Percentiles rank a stretch among this genome's conserved stretches.
Evolutionary conservation across 2,797 vertebrate species (phyloP).

Genomic region (Rhynchotus rufescens): DNA sequence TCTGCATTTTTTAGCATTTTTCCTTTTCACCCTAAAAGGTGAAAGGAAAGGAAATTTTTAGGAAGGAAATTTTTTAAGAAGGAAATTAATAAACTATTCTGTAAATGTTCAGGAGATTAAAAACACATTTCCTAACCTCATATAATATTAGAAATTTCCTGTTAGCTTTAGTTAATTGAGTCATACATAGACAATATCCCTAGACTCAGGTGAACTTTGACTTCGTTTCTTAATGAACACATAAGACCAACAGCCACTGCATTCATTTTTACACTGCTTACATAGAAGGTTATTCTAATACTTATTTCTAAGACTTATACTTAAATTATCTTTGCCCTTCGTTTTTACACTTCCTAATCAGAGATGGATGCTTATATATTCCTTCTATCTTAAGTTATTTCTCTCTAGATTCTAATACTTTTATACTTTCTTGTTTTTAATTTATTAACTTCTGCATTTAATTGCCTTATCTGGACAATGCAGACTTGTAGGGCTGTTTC

Average conservation of each 20-base stretch:
- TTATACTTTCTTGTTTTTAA: background rate
- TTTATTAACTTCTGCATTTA: background rate
- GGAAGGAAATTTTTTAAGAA: background rate
- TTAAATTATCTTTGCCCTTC: background rate
- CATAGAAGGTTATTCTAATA: background rate
- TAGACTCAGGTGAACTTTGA: background rate
- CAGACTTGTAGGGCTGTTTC: background rate
- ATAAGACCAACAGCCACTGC: background rate
- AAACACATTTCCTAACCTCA: background rate
- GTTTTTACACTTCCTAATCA: background rate
- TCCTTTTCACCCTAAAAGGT: background rate
- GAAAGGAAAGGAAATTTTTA: background rate
- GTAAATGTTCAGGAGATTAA: background rate
- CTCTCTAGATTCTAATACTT: background rate
- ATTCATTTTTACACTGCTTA: background rate
- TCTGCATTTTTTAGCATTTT: background rate
- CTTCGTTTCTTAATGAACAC: background rate
- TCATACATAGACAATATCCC: background rate
- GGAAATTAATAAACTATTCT: background rate
- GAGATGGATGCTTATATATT: background rate
- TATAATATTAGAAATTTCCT: background rate
- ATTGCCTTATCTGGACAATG: background rate
- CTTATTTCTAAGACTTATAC: background rate
- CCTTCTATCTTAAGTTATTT: background rate
- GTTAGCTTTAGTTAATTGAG: background rate